Conservation (phyloP, 2,888 invertebrate species). For the Caenorhabditis angaria region DNA sequence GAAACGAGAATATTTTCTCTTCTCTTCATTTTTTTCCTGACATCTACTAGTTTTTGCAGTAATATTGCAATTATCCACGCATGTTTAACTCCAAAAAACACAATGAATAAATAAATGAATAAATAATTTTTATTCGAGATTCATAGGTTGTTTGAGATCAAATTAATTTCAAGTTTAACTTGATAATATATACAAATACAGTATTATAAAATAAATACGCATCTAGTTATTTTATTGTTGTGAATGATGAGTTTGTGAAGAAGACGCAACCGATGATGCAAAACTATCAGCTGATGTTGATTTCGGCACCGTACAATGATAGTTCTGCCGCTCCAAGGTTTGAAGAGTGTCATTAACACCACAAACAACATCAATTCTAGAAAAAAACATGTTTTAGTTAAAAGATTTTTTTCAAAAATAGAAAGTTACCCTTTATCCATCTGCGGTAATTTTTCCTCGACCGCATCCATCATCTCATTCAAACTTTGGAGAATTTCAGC, state of each 20-base stretch:
- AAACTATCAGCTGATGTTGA: slow-evolving; percentile 35
- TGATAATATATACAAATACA: background rate
- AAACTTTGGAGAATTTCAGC: slow-evolving; percentile 9
- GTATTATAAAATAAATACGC: background rate
- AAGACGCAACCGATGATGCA: slow-evolving; percentile 1
- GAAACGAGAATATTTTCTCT: background rate
- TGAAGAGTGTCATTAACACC: slow-evolving; percentile 33
- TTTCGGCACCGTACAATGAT: slow-evolving; percentile 31
- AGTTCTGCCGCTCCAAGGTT: slow-evolving; percentile 34
- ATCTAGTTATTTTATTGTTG: slow-evolving; percentile 2
- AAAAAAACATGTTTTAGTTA: background rate
- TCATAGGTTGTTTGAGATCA: slow-evolving; percentile 9
- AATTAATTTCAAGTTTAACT: background rate
- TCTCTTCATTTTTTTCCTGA: background rate
- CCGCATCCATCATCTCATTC: slow-evolving; percentile 16
- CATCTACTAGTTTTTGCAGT: slow-evolving; percentile 8
- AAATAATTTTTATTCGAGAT: background rate
- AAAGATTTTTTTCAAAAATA: background rate
- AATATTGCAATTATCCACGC: background rate
- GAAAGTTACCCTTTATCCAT: slow-evolving; percentile 2
- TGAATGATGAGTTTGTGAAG: no score
- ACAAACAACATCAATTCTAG: slow-evolving; percentile 33
- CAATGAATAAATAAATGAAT: no score
- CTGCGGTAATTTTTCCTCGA: slow-evolving; percentile 11
- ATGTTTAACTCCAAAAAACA: slow-evolving; percentile 15